Evolutionary conservation across 2,113 vertebrate genomes (phyloP).

Genomic region (Rhabdornis inornatus): DNA sequence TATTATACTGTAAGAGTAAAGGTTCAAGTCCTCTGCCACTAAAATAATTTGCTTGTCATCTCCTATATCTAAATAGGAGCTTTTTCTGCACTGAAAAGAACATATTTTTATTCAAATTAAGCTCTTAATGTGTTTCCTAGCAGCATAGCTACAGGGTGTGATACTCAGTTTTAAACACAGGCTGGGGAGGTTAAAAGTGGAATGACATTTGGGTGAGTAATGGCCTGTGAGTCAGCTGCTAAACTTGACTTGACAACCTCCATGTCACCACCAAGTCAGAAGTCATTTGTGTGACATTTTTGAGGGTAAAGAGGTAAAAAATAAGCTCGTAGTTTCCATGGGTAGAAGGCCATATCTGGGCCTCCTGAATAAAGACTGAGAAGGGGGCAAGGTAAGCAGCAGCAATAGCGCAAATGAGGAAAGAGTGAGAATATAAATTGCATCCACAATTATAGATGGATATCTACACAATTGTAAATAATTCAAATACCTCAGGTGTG

Average conservation of each 20-base stretch:
- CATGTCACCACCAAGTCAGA: not conserved
- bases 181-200: constrained; percentile 25
- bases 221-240: constrained; percentile 28
- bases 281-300: not conserved
- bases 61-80: not conserved
- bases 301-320: constrained; percentile 21
- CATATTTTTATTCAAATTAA: not conserved
- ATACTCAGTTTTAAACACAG: not conserved
- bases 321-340: not conserved
- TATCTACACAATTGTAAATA: not conserved
- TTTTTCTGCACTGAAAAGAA: not conserved
- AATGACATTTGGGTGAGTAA: constrained; percentile 17
- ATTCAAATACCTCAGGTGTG: not conserved
- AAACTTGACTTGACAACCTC: constrained; percentile 32
- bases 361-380: not conserved
- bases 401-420: not conserved
- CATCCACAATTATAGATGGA: accelerated
- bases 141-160: not conserved
- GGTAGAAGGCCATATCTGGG: not conserved
- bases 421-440: not conserved
- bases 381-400: not conserved
- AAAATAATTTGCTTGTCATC: not conserved
- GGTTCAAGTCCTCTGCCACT: not conserved
- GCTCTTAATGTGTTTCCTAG: constrained; percentile 3
- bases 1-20: not conserved